A percentile compares a stretch with the other conserved stretches of the same genome.
phyloP scores from a whole-genome alignment of 2,888 invertebrate species.

The Meiosimyza platycephala region DNA sequence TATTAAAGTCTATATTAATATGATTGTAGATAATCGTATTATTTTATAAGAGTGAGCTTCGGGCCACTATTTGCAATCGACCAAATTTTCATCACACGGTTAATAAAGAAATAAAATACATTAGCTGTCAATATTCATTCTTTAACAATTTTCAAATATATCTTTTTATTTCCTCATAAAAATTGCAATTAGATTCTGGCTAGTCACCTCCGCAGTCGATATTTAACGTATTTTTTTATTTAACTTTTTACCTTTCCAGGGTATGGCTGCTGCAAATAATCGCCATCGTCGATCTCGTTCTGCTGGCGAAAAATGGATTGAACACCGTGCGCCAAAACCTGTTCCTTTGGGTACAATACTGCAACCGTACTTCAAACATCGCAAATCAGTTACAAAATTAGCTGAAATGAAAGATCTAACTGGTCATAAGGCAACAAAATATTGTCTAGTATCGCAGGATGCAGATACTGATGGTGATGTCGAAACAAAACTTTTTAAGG shows the following conservation, averaged over 20 bases:
- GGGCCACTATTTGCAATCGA: too few species aligned
- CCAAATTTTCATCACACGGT: too few species aligned
- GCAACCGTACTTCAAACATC: conserved; percentile 85
- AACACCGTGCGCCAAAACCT: conserved; percentile 84
- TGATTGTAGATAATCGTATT: too few species aligned
- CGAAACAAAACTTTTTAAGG: conserved; percentile 95
- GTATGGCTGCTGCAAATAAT: conserved; percentile 77
- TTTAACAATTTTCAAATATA: too few species aligned
- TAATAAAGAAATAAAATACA: too few species aligned
- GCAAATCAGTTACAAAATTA: conserved; percentile 86
- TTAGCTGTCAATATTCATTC: too few species aligned
- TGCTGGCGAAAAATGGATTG: conserved; percentile 84
- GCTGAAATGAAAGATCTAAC: conserved; percentile 82
- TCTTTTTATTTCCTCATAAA: too few species aligned
- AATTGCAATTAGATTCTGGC: too few species aligned
- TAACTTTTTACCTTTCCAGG: conserved; percentile 62
- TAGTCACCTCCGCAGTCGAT: too few species aligned
- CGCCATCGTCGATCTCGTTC: conserved; percentile 86
- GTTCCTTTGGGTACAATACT: conserved; percentile 89
- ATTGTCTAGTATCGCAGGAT: conserved; percentile 92
- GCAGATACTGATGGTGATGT: conserved; percentile 92
- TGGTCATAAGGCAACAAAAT: conserved; percentile 80
- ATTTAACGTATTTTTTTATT: too few species aligned
- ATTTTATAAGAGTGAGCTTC: too few species aligned
- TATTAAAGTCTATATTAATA: too few species aligned